phyloP scores from a whole-genome alignment of 2,113 vertebrate genomes.

The Pongo abelii region DNA sequence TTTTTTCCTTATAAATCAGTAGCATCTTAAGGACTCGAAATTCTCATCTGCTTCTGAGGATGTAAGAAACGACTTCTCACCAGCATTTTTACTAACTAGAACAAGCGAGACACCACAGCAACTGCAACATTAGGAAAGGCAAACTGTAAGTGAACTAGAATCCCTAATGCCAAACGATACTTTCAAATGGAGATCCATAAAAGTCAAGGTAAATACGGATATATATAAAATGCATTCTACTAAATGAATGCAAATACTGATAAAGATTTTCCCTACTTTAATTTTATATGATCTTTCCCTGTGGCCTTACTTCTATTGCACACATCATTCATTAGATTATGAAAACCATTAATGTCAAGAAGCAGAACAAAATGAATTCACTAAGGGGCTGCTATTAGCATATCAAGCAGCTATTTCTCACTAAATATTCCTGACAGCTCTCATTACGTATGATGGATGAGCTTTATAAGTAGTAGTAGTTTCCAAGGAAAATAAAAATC shows the following conservation, averaged over 20 bases:
- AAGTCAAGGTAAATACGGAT: background rate
- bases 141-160: background rate
- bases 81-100: background rate
- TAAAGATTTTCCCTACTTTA: constrained; percentile 61
- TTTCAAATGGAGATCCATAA: constrained; percentile 17
- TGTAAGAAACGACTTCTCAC: background rate
- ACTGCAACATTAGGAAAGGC: background rate
- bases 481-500: constrained; percentile 86
- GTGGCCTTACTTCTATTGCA: constrained; percentile 88
- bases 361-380: constrained; percentile 93
- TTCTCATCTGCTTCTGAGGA: background rate
- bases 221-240: background rate
- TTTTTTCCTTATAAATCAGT: constrained; percentile 43
- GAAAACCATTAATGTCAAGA: constrained; percentile 95
- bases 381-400: constrained; percentile 90
- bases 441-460: constrained; percentile 93
- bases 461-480: constrained; percentile 91
- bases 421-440: constrained; percentile 94
- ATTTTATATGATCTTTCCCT: constrained; percentile 82
- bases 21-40: constrained; percentile 17
- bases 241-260: constrained; percentile 60
- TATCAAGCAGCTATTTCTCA: constrained; percentile 92
- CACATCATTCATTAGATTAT: constrained; percentile 97
- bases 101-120: background rate
- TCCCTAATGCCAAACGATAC: background rate